Base-by-base conservation (phyloP, 1,140 invertebrate species). In the Hylaeus anthracinus region DNA sequence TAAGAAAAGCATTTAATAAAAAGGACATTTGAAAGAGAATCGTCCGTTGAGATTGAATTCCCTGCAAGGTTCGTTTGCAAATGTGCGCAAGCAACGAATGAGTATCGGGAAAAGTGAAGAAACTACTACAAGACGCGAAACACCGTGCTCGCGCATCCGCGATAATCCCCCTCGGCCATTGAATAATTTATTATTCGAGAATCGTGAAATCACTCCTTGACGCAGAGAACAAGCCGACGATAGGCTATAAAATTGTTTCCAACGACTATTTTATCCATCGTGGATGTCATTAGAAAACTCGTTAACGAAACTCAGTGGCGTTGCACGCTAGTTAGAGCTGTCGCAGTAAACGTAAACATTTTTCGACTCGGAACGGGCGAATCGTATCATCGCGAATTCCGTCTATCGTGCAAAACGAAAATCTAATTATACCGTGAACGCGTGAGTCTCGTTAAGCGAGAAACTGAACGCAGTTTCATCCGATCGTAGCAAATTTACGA, bases 171-270 rank as follows among this genome's bases (percentile, higher is more conserved):
- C 5, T 5, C 45, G 8, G 45, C 45, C 45, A 48, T 48, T 48
- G 5, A 8, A 6, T 48, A 48, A 48, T 48, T 48, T 48, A 48
- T 48, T 48, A 3, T 48, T 48, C 45, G 45, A 48, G 8, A 48
- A 48, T 48, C 45, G 26, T 26, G 26, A 26, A 26, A 26, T 26
- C 26, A 26, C 26, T 26, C 26, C 26, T 26, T 26, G 45, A 48
- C 45, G 45, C 45, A 48, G 45, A 48, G 45, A 10, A 41, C 12
- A 10, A 37, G 72, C 41, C 69, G 79, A 48, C 60, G 26, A 64
- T 15, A 53, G 39, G 43, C 48, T 55, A 41, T 80, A 74, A 80
- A 83, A 80, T 74, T 72, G 77, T 83, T 83, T 63, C 66, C 81
- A 65, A 83, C 77, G 64, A 79, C 41, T 51, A 71, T 80, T 72